Base-by-base conservation (phyloP, 2,113 vertebrate genomes). In the Rhizomys pruinosus region DNA sequence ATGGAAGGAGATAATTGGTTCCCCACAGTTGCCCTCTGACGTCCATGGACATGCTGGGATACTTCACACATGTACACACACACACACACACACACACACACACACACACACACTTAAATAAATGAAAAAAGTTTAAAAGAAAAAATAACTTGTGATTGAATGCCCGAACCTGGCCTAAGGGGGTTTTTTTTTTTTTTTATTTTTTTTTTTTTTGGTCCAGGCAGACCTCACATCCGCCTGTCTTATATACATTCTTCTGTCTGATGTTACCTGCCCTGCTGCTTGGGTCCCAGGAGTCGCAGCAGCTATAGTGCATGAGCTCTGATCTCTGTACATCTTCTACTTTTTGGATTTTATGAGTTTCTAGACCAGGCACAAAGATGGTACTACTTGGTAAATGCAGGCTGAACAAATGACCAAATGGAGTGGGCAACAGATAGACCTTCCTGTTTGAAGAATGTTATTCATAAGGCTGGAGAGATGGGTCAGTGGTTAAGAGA, bases 161-260 rank as follows among this genome's bases (percentile, higher is more conserved):
- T 32, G 59, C 16, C 57, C 59, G 19, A 27, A 39, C 9, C 9
- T 13, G 42, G 80, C 32, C 44, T 61, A 66, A 32, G 23, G 2
- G 79, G 76, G 57, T 76, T 89, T 66, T 66, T 66, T 66, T 69
- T 69, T 34, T 69, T 34, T 76, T 89, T 66, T 66, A 29, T 66
- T 69, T 69, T 34, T 69, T 34, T 69, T 12, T 34, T 69, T 69
- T 79, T 37, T 29, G 16, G 84, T 87, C 39, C 59, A 79, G n/a
- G 47, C 13, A 79, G 66, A 64, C 32, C 52, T 32, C 3, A n/a
- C 23, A 52, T 23, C 12, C 19, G 71, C 1, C 37, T 90, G 37
- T 37, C 47, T 88, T 29, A 63, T 2, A 87, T 68, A 27, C 5
- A 89, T 12, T 87, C 71, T 87, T 82, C 72, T 52, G 17, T 37